Base-by-base conservation (phyloP, 2,113 vertebrate species). In the Orthonyx spaldingii region DNA sequence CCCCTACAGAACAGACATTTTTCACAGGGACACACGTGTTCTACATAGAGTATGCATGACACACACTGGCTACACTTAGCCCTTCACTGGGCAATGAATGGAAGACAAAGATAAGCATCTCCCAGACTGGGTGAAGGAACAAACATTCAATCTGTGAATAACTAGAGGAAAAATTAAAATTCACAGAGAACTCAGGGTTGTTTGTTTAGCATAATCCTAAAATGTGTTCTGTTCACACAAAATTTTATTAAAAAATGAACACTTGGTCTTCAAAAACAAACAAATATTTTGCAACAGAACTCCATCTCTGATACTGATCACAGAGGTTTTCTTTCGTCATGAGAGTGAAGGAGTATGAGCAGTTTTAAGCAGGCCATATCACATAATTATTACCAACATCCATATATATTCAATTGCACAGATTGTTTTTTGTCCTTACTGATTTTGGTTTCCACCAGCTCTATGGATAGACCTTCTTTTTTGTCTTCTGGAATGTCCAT, bases 321-420 rank as follows among this genome's bases (percentile, higher is more conserved):
- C n/a, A 59, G 57, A 75, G 28, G 59, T 77, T 96, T 94, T 87
- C 75, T 93, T 96, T 81, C 91, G 30, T 71, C 59, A 55, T 57
- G 21, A 91, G 26, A 77, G 55, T 90, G 65, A 70, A 88, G 4
- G 28, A 84, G 63, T 78, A 93, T 85, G 50, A 86, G 35, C 59
- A 87, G 70, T 55, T 91, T 89, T 75, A 92, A 93, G 79, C 61
- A 65, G 76, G 46, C 28, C n/a, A 41, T 84, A 83, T 86, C 44
- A 66, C 26, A n/a, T 69, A 95, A 89, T 94, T 95, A 84, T 92
- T 91, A 90, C 33, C 60, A 89, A 75, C 53, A 90, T 50, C 32
- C 26, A 64, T 77, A 74, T 44, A 71, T 69, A 91, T 66, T 75
- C 39, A 82, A 26, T 7, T 56, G 18, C 26, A 84, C 33, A n/a